Conservation (phyloP, 2,113 vertebrate species). For the Callipepla squamata region DNA sequence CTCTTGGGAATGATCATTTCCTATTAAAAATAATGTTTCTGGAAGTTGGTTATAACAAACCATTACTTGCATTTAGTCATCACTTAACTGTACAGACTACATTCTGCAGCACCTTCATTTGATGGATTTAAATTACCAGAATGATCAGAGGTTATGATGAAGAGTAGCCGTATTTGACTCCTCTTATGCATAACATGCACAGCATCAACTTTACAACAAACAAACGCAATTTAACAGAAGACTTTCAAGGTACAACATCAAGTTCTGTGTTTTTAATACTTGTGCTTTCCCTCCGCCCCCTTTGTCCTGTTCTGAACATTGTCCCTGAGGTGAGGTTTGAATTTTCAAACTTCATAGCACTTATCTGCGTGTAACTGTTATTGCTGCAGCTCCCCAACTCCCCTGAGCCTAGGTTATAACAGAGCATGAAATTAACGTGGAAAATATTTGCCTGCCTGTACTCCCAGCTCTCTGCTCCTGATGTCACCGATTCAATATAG, state of each 20-base stretch:
- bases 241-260: background rate
- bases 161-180: background rate
- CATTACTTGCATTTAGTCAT: background rate
- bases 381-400: background rate
- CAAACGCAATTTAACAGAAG: background rate
- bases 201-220: background rate
- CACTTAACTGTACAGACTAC: background rate
- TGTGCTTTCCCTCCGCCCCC: background rate
- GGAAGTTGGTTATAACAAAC: background rate
- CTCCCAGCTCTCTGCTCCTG: background rate
- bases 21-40: background rate
- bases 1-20: background rate
- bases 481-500: background rate
- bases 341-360: slow-evolving; percentile 12
- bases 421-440: slow-evolving; percentile 10
- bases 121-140: background rate
- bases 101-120: background rate
- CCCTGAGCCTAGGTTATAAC: background rate
- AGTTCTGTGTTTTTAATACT: background rate
- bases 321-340: slow-evolving; percentile 23
- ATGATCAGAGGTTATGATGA: background rate
- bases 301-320: background rate
- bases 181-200: background rate
- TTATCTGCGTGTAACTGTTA: slow-evolving; percentile 21
- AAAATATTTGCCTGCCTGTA: slow-evolving; percentile 1